phyloP scores from a whole-genome alignment of 2,113 vertebrate species.

The Cavia aperea region DNA sequence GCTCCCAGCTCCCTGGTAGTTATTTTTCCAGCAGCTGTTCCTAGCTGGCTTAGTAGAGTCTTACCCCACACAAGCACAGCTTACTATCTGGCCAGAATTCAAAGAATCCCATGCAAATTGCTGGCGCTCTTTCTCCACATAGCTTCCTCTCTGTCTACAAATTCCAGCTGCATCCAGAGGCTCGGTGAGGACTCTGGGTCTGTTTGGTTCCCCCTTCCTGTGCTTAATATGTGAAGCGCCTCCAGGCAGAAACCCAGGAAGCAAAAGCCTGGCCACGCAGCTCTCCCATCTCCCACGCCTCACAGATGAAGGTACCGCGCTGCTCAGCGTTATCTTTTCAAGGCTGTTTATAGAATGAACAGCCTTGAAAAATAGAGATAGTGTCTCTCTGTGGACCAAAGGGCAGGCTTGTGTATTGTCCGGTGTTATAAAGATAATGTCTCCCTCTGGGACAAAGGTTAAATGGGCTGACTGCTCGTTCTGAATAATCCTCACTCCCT shows the following conservation, averaged over 20 bases:
- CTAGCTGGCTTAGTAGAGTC: neutral
- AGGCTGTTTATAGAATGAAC: neutral
- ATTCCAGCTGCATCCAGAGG: neutral
- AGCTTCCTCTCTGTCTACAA: neutral
- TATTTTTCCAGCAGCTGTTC: neutral
- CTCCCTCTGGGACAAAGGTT: neutral
- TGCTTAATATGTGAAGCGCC: neutral
- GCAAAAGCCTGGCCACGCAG: rapidly evolving
- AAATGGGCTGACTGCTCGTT: neutral
- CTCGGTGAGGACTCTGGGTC: neutral
- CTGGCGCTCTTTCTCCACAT: neutral
- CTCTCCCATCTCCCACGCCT: neutral
- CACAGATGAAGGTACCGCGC: neutral
- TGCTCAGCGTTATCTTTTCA: neutral
- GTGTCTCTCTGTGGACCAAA: neutral
- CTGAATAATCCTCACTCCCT: neutral
- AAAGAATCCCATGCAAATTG: neutral
- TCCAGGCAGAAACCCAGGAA: neutral
- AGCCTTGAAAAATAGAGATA: constrained; percentile 16
- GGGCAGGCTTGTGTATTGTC: neutral
- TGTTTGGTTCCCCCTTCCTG: neutral
- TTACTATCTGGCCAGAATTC: neutral
- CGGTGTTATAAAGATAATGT: neutral
- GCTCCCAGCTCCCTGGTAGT: neutral
- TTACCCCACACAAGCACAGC: neutral